Evolutionary conservation across 2,113 vertebrate species (phyloP).

Genomic region (Crotalus viridis): DNA sequence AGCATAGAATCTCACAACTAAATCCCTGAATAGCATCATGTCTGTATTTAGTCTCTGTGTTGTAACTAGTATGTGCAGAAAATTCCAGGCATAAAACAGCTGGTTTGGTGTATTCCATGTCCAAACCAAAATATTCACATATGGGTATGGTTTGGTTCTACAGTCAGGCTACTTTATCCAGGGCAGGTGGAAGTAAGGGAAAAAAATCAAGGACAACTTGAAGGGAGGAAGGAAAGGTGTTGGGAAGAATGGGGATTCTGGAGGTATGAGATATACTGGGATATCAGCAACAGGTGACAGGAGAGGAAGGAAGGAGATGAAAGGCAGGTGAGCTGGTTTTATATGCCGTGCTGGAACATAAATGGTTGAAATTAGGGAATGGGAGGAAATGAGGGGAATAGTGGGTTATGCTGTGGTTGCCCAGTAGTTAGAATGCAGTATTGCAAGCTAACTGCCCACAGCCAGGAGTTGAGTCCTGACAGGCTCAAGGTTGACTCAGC

Average conservation of each 20-base stretch:
- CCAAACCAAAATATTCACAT: neutral
- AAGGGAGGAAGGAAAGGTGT: neutral
- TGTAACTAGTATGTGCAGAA: neutral
- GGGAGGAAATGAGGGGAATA: neutral
- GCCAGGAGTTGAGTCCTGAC: neutral
- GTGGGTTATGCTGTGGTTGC: neutral
- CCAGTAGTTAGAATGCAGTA: neutral
- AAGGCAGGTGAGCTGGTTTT: neutral
- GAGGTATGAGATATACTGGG: neutral
- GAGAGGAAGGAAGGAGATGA: neutral
- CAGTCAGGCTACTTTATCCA: neutral
- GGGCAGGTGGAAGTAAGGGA: neutral
- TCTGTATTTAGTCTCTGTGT: neutral
- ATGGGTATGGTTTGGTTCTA: neutral
- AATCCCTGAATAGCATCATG: neutral
- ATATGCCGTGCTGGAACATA: neutral
- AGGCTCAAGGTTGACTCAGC: neutral
- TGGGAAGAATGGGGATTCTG: neutral
- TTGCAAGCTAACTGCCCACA: neutral
- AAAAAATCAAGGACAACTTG: neutral
- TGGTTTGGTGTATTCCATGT: neutral
- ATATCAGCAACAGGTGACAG: neutral
- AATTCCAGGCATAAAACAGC: neutral
- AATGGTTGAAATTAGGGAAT: neutral
- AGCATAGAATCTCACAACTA: neutral